Conservation (phyloP, 2,113 vertebrate species). For the Apus apus region DNA sequence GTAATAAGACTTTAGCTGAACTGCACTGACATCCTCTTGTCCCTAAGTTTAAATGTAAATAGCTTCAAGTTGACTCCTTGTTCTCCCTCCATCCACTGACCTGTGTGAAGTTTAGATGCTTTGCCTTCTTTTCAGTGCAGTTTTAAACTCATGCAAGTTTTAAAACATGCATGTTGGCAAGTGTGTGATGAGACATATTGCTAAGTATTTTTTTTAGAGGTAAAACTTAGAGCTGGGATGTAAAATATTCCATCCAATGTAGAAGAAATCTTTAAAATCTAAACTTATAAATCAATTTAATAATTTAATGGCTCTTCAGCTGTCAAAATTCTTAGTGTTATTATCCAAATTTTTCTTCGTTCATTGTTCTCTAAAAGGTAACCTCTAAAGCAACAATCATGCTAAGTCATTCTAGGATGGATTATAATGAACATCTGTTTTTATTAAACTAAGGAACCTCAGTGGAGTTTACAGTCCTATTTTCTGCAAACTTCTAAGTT, state of each 20-base stretch:
- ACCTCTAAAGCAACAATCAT: background rate
- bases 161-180: background rate
- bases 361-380: background rate
- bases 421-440: background rate
- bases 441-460: background rate
- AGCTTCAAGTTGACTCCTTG: background rate
- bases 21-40: background rate
- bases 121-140: background rate
- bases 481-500: conserved; percentile 27
- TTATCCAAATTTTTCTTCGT: background rate
- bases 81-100: background rate
- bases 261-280: background rate
- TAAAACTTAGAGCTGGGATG: background rate
- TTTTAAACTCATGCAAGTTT: background rate
- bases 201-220: background rate
- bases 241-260: background rate
- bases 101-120: background rate
- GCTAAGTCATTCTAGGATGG: background rate
- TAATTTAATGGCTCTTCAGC: background rate
- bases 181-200: background rate
- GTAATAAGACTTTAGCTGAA: background rate
- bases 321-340: background rate
- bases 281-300: background rate
- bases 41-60: background rate
- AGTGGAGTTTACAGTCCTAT: background rate